Conservation (phyloP, 2,888 invertebrate species). For the Neoscelio sp. region DNA sequence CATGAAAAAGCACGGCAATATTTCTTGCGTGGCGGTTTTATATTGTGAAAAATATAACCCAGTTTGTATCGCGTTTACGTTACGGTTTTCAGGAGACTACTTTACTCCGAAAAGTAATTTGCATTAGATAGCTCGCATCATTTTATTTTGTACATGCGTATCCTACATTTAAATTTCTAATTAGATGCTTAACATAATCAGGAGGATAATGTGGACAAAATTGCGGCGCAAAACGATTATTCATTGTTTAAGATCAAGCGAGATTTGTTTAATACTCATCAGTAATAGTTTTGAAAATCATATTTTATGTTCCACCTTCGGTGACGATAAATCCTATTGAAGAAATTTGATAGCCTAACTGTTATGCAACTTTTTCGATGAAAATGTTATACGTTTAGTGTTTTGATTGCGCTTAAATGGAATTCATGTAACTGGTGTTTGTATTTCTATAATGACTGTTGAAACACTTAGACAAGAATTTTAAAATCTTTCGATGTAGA, state of each 20-base stretch:
- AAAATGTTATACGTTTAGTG: too few relatives aligned
- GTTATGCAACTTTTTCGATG: too few relatives aligned
- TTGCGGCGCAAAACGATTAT: slow-evolving; percentile 18
- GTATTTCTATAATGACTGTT: too few relatives aligned
- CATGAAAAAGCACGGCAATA: slow-evolving; percentile 15
- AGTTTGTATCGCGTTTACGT: slow-evolving; percentile 25
- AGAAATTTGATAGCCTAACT: too few relatives aligned
- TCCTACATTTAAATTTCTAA: slow-evolving; percentile 41
- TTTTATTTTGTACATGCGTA: slow-evolving; percentile 19
- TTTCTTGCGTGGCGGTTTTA: slow-evolving; percentile 27
- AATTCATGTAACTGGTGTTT: too few relatives aligned
- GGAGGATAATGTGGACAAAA: slow-evolving; percentile 13
- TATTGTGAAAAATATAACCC: slow-evolving; percentile 28
- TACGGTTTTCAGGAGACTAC: slow-evolving; percentile 20
- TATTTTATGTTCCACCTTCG: background rate
- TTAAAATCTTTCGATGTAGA: too few relatives aligned
- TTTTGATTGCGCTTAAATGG: too few relatives aligned
- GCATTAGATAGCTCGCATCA: slow-evolving; percentile 45
- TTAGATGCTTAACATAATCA: slow-evolving; percentile 36
- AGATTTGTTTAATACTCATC: background rate
- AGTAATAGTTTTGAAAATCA: background rate
- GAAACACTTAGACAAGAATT: too few relatives aligned
- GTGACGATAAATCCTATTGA: too few relatives aligned
- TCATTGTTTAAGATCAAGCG: background rate
- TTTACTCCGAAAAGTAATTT: slow-evolving; percentile 32